Evolutionary conservation across 53 echinoderm and acorn worm genomes (phyloP).

Genomic region (Arbacia lixula): DNA sequence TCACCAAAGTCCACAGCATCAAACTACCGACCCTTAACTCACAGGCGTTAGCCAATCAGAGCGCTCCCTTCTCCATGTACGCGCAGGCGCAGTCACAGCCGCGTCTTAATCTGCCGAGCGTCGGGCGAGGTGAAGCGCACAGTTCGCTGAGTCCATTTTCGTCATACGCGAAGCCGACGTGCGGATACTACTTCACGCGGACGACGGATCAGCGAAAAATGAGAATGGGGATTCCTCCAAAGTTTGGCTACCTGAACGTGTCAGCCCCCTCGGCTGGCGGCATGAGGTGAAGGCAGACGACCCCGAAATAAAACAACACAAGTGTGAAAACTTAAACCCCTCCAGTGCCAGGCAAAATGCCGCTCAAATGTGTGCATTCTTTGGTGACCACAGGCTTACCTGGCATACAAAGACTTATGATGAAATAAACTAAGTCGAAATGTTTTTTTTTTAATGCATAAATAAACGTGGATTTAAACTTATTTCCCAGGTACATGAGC

Average conservation of each 20-base stretch:
- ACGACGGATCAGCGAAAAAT: constrained; percentile 47
- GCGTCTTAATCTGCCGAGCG: constrained; percentile 47
- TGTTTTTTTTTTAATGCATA: too few relatives aligned
- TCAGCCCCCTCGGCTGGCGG: not conserved
- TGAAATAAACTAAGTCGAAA: too few relatives aligned
- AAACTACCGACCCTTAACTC: constrained; percentile 26
- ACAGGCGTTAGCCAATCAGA: not conserved
- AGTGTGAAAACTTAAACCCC: too few relatives aligned
- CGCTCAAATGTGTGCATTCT: too few relatives aligned
- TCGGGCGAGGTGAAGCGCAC: constrained; percentile 38
- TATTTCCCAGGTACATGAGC: too few relatives aligned
- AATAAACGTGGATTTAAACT: too few relatives aligned
- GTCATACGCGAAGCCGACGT: constrained; percentile 31
- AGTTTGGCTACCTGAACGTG: constrained; percentile 36
- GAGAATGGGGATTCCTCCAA: constrained; percentile 49
- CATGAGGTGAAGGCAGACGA: not conserved
- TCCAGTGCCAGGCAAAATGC: too few relatives aligned
- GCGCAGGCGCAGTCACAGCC: constrained; percentile 5
- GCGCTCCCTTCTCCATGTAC: not conserved
- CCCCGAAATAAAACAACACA: too few relatives aligned
- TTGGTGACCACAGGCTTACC: too few relatives aligned
- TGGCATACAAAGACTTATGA: too few relatives aligned
- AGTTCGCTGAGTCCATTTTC: constrained; percentile 33
- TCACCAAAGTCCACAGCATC: constrained; percentile 23
- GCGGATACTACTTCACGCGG: constrained; percentile 41